Evolutionary conservation across 2,888 invertebrate species (phyloP), one percentile per base, ranked within the genome.

Genomic region (Patella caerulea): DNA sequence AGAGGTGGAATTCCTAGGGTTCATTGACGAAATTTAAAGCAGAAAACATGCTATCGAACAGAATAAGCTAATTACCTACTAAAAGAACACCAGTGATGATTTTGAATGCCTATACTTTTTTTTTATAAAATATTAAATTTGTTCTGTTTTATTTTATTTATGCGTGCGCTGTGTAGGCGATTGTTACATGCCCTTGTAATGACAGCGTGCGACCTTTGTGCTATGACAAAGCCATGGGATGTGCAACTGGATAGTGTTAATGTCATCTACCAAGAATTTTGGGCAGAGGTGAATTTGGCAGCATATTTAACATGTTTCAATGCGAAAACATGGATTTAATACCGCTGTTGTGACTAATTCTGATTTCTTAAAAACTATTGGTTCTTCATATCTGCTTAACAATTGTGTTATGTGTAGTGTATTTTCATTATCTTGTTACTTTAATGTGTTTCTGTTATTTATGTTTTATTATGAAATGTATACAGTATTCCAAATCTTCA

Each of bases 191-290:
- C 96, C 0, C 94, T 96, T 81, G 93, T 95, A 0, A 96, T 96
- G 96, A 96, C 96, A 0, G 95, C 95, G 0, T 95, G 96, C 83
- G 96, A 97, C 90, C 92, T 97, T n/a, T 95, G 96, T 72, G 96
- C 96, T 0, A 95, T 95, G 79, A 94, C 96, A 0, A 97, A 96
- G 89, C 96, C 96, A 0, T 96, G 96, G 96, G 94, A 95, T 29
- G 93, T 96, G 12, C 96, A 96, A 91, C 94, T 94, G 29, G 94
- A 95, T 88, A 96, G 97, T 0, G 96, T 96, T 5, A 94, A 94
- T 86, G 95, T 96, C 12, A 96, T 96, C 78, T 90, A 90, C 87
- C 89, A 90, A 82, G 91, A 91, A 83, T 91, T 91, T 85, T 91
- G 90, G 85, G 85, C 85, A 73, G 90, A 91, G 90, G 91, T 91